These are phyloP conservation scores for Tokudaia tokunoshimensis DNA, from an alignment of 2,797 vertebrate species.

Conservation along the genomic window DNA sequence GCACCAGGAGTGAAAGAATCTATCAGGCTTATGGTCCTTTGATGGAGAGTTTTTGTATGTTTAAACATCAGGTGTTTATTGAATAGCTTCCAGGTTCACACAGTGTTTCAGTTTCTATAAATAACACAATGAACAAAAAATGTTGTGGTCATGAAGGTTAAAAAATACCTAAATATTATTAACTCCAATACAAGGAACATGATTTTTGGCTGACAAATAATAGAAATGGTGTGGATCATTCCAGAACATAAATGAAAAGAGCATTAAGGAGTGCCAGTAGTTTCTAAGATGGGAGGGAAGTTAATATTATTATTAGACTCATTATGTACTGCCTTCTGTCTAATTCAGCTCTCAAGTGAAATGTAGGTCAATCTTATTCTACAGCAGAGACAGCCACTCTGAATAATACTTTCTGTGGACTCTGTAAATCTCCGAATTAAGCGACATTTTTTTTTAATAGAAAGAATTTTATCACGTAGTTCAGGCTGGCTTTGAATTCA, in stretches of 20 bases:
- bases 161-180: not conserved
- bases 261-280: not conserved
- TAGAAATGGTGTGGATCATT: not conserved
- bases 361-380: slow-evolving; percentile 54
- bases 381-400: not conserved
- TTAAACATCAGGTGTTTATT: not conserved
- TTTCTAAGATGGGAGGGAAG: slow-evolving; percentile 27
- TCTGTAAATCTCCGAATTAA: slow-evolving; percentile 52
- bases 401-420: slow-evolving; percentile 24
- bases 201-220: not conserved
- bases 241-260: not conserved
- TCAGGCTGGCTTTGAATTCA: not conserved
- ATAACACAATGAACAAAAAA: not conserved
- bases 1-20: not conserved
- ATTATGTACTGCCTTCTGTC: not conserved
- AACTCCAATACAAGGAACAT: not conserved
- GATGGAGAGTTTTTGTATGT: not conserved
- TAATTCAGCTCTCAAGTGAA: slow-evolving; percentile 46
- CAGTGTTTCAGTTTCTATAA: not conserved
- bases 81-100: not conserved
- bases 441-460: not conserved
- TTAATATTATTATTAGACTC: slow-evolving; percentile 43
- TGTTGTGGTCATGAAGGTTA: not conserved
- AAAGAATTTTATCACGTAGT: not conserved
- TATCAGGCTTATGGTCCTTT: not conserved